Conservation (phyloP, 2,888 invertebrate genomes). For the Oscheius myriophilus region DNA sequence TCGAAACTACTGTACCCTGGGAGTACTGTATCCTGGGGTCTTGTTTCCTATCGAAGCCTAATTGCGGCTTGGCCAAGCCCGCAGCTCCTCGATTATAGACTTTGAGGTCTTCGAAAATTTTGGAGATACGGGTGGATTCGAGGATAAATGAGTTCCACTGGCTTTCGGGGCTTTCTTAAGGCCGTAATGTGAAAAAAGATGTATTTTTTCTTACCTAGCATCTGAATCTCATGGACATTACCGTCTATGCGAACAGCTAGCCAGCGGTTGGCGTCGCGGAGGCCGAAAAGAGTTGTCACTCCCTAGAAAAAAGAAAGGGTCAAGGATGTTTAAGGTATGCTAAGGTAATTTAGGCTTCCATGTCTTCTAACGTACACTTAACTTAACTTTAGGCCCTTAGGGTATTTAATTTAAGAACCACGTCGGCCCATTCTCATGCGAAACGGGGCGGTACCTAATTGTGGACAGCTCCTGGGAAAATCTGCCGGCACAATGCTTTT, state of each 20-base stretch:
- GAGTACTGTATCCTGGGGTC: constrained; percentile 9
- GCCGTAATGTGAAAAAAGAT: not conserved
- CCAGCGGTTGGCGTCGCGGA: constrained; percentile 15
- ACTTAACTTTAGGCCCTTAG: no score
- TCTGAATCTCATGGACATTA: constrained; percentile 11
- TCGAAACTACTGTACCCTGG: no score
- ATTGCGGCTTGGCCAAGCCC: constrained; percentile 17
- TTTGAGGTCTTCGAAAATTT: constrained; percentile 3
- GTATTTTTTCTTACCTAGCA: constrained; percentile 9
- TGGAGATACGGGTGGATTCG: constrained; percentile 18
- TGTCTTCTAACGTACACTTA: no score
- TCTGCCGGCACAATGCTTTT: no score
- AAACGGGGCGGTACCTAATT: no score
- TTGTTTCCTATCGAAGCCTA: constrained; percentile 8
- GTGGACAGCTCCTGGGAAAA: no score
- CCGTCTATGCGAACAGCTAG: constrained; percentile 29
- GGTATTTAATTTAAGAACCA: no score
- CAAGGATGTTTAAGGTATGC: not conserved
- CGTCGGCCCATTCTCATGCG: no score
- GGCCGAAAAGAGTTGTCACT: constrained; percentile 23
- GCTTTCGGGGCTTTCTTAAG: constrained; percentile 25
- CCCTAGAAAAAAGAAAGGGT: constrained; percentile 11
- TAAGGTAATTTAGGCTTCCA: no score
- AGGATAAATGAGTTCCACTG: constrained; percentile 27
- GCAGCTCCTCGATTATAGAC: constrained; percentile 19